Evolutionary conservation across 2,797 vertebrate genomes (phyloP), one percentile per base, ranked within the genome.

Genomic region (Distichodus sexfasciatus): DNA sequence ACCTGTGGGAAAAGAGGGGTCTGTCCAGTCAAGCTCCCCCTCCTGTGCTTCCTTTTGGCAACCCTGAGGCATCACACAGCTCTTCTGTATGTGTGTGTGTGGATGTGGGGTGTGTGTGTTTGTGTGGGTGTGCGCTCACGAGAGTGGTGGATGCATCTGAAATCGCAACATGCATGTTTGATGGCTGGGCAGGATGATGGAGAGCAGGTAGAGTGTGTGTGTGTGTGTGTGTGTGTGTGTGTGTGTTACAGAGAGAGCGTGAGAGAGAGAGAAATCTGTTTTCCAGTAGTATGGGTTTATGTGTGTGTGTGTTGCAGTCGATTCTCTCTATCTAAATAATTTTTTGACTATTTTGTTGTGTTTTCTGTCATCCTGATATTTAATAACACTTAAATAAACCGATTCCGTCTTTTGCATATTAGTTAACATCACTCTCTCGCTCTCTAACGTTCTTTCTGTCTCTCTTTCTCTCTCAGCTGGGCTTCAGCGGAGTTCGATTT

Each of bases 401-500:
- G n/a, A n/a, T n/a, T 41, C 38, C 15, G 41, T n/a, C 3, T 19
- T 10, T n/a, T n/a, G n/a, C n/a, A n/a, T n/a, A n/a, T n/a, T n/a
- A n/a, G n/a, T n/a, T n/a, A n/a, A n/a, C n/a, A n/a, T 17, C 17
- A 35, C 21, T 35, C 24, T 72, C 11, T 36, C 28, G 47, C 12
- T 21, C 38, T 35, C 26, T 64, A 0, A 77, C 21, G 77, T 82
- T 83, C 60, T 55, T n/a, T 57, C 29, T 29, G 33, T 36, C 38
- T 50, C 19, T 54, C 4, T 19, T 1, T 40, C 24, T 44, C 28
- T 10, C 58, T 31, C 79, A 94, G 93, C 70, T 94, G 92, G 92
- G 87, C 90, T 3, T 91, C 89, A 77, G 89, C 89, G 0, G 92
- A 94, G 73, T 86, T 93, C 69, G 92, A 94, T 80, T 85, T 93